Evolutionary conservation across 1,140 invertebrate species (phyloP), one percentile per base, ranked within the genome.

Genomic region (Heliconius congener): DNA sequence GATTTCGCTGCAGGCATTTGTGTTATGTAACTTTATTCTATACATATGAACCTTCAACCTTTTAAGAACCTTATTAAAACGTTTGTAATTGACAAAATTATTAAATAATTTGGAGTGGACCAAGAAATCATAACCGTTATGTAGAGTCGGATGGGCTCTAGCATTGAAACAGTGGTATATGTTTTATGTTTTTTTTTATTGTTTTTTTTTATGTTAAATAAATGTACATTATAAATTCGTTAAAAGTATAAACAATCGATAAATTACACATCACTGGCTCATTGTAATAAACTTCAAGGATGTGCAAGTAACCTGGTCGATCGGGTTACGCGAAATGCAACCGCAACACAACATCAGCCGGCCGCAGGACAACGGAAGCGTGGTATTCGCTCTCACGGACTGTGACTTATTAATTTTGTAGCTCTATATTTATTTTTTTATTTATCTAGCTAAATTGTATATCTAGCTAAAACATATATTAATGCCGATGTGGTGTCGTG

Each of bases 251-350:
- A 74, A 34, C 23, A 74, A 60, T 79, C 78, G 78, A 79, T 79
- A 55, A 79, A 79, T 55, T 11, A 9, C 46, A 77, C 85, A 74
- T 81, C 88, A 86, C 85, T 87, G 46, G 73, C 27, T 71, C 34
- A 80, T 74, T 84, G 79, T 73, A 71, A 79, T 80, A 80, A 84
- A 81, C 76, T 85, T 87, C 79, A 87, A 92, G 90, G 90, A 93
- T 91, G 90, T 89, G 85, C 90, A 85, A 87, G 83, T 79, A 75
- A 73, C 57, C 42, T 74, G 78, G 84, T 89, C 86, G 90, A 92
- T 94, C 93, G 87, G 84, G 91, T 94, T 94, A 92, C 93, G 93
- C 91, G 85, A 93, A 93, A 92, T 89, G 88, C 87, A 91, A 94
- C 93, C 93, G 60, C 60, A 66, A 66, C 60, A 87, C 91, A 93